Base-by-base conservation (phyloP, 2,113 vertebrate species). In the Dendrocopos noguchii region DNA sequence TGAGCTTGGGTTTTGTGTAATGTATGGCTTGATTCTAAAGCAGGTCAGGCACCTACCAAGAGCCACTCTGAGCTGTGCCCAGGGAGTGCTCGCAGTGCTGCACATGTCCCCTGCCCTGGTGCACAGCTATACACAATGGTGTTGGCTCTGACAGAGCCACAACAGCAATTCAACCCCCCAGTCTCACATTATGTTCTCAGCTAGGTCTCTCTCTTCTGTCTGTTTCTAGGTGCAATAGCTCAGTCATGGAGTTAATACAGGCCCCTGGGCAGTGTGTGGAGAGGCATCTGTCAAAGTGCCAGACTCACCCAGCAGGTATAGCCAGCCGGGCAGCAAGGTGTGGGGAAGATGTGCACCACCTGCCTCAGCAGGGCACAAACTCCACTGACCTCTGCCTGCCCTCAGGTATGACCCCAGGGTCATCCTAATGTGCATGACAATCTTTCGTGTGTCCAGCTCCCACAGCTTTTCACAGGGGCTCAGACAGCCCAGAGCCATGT, bases 201-300 rank as follows among this genome's bases (percentile, higher is more conserved):
- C 66, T 73, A 80, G 52, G n/a, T 90, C 76, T 46, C 64, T 80
- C 24, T 82, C 16, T 87, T 85, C 46, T 33, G 20, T 52, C 80
- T 84, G 39, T 76, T 91, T 79, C 39, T 4, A 70, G 59, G 52
- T 44, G 42, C 28, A 79, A 39, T 15, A 64, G 70, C 52, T 47
- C 44, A 44, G 34, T 19, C 75, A 68, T 6, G 0, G 0, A 50
- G 50, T 76, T 76, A n/a, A 68, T 17, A 42, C 4, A 39, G 59
- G 22, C 7, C 3, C 33, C 28, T 14, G 1, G 2, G 24, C 57
- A 67, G 68, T 1, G 4, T 1, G 0, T 56, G 25, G 33, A 22
- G 29, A 56, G 44, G 7, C 18, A 29, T 29, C 22, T 60, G 71
- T 12, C 18, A 7, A 14, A 67, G 27, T 22, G 42, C 39, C 0